A percentile compares a stretch with the other conserved stretches of the same genome.
phyloP scores from a whole-genome alignment of 2,797 vertebrate genomes.

The Hypotaenidia philippensis region DNA sequence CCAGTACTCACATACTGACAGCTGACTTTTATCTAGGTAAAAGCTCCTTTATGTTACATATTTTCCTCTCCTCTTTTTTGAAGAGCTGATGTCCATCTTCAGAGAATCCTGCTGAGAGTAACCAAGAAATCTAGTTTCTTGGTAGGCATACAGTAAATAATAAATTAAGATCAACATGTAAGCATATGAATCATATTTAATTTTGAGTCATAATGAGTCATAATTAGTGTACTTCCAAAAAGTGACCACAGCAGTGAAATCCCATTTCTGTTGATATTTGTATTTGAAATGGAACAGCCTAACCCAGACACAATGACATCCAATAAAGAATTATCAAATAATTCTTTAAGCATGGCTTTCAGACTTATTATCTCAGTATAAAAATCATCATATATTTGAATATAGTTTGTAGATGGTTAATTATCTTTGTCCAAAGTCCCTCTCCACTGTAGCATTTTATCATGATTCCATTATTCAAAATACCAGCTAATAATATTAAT shows the following conservation, averaged over 20 bases:
- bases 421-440: slow-evolving; percentile 17
- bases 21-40: slow-evolving; percentile 49
- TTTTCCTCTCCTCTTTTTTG: not conserved
- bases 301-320: not conserved
- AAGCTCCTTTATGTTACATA: not conserved
- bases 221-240: not conserved
- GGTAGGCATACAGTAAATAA: not conserved
- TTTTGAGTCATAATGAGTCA: not conserved
- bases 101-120: not conserved
- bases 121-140: not conserved
- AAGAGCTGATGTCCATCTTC: not conserved
- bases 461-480: slow-evolving; percentile 55
- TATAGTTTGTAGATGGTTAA: not conserved
- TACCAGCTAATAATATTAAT: slow-evolving; percentile 48
- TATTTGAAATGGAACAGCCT: not conserved
- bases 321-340: not conserved
- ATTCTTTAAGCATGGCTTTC: not conserved
- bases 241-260: not conserved
- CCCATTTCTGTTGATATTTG: not conserved
- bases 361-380: not conserved
- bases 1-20: slow-evolving; percentile 38
- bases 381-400: not conserved
- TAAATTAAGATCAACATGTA: not conserved
- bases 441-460: not conserved
- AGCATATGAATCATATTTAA: not conserved